Evolutionary conservation across 1,140 invertebrate genomes (phyloP).

Genomic region (Drosophila nigromelanica): DNA sequence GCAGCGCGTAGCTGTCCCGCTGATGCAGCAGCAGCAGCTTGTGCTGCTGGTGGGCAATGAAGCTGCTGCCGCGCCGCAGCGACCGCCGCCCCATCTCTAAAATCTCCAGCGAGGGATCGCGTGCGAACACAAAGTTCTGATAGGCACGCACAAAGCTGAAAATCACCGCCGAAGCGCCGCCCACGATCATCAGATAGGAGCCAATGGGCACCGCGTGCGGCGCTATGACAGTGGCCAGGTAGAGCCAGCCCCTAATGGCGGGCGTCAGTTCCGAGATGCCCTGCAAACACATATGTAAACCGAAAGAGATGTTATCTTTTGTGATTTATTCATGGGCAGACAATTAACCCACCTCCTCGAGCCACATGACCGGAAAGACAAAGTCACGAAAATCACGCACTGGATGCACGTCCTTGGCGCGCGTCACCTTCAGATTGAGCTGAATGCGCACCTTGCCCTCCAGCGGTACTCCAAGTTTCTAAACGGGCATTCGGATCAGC

Average conservation of each 20-base stretch:
- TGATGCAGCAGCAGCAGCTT: constrained; percentile 84
- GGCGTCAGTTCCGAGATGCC: constrained; percentile 92
- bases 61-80: constrained; percentile 88
- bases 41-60: constrained; percentile 89
- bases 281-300: constrained; percentile 83
- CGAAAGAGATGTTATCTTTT: not conserved
- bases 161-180: constrained; percentile 87
- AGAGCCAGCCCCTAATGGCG: constrained; percentile 90
- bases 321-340: too few species aligned
- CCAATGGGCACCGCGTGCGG: constrained; percentile 88
- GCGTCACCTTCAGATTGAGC: constrained; percentile 91
- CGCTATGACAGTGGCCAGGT: constrained; percentile 90
- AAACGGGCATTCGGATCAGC: constrained; percentile 19
- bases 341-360: constrained; percentile 89
- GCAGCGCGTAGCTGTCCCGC: constrained; percentile 86
- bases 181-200: constrained; percentile 89
- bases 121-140: constrained; percentile 89
- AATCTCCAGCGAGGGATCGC: constrained; percentile 88
- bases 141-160: constrained; percentile 89
- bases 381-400: constrained; percentile 91
- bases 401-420: constrained; percentile 88
- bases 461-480: constrained; percentile 94
- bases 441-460: constrained; percentile 93
- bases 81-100: constrained; percentile 90
- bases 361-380: constrained; percentile 94